Percentiles rank a stretch among this genome's conserved stretches.
phyloP scores from a whole-genome alignment of 2,888 invertebrate species.

The Eilema depressum region DNA sequence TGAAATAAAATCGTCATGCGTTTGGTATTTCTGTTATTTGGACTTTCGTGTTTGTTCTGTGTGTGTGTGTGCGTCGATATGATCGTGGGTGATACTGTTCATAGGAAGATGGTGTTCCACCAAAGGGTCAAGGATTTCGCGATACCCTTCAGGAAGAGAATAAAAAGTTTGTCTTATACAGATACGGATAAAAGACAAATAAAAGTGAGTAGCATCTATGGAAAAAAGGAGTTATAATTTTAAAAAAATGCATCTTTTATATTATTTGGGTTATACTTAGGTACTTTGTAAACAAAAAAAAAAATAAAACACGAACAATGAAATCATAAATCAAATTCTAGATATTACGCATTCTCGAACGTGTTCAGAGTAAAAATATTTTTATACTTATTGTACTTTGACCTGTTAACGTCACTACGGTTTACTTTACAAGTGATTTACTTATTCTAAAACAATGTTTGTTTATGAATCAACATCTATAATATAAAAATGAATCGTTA shows the following conservation, averaged over 20 bases:
- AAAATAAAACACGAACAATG: constrained; percentile 11
- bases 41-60: constrained; percentile 61
- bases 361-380: constrained; percentile 20
- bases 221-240: background rate
- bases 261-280: constrained; percentile 11
- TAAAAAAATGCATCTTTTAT: background rate
- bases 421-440: constrained; percentile 18
- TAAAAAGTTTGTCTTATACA: constrained; percentile 71
- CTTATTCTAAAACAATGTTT: constrained; percentile 20
- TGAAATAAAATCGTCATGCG: constrained; percentile 74
- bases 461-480: background rate
- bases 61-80: constrained; percentile 73
- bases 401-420: constrained; percentile 19
- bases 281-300: background rate
- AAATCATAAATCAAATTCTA: constrained; percentile 23
- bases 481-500: too few species aligned
- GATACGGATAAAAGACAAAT: constrained; percentile 79
- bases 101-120: constrained; percentile 83
- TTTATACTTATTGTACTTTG: constrained; percentile 29
- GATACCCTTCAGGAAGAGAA: constrained; percentile 81
- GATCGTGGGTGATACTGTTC: constrained; percentile 81
- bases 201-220: constrained; percentile 60
- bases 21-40: constrained; percentile 62
- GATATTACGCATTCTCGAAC: constrained; percentile 20
- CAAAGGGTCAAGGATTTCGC: constrained; percentile 82